Evolutionary conservation across 2,888 invertebrate genomes (phyloP).

Genomic region (Tenthredo scrophulariae): DNA sequence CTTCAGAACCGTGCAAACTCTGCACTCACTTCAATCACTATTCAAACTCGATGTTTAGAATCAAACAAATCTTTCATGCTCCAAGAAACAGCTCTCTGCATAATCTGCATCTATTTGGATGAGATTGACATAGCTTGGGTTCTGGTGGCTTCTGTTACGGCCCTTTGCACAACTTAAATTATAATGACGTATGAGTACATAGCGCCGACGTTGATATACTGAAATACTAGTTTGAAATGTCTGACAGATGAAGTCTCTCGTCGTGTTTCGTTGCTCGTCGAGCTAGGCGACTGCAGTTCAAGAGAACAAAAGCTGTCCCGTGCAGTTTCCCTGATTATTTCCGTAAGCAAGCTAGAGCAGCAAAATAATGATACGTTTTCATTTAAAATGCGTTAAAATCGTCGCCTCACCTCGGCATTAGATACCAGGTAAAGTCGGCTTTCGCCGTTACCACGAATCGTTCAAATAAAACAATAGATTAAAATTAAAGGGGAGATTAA

Average conservation of each 20-base stretch:
- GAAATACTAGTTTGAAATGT: neutral
- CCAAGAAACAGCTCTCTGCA: neutral
- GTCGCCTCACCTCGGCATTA: neutral
- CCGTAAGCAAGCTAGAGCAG: slow-evolving; percentile 9
- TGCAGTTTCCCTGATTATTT: slow-evolving; percentile 48
- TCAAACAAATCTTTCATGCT: neutral
- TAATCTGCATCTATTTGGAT: slow-evolving; percentile 1
- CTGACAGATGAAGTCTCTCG: slow-evolving; percentile 8
- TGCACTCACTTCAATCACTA: slow-evolving; percentile 8
- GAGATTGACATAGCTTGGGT: neutral
- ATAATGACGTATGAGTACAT: neutral
- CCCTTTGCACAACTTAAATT: neutral
- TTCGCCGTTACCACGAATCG: neutral
- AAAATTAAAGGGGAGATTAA: neutral
- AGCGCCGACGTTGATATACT: neutral
- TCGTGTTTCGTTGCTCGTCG: slow-evolving; percentile 34
- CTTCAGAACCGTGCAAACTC: neutral
- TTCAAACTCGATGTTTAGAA: slow-evolving; percentile 5
- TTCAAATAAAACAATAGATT: neutral
- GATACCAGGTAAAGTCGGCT: neutral
- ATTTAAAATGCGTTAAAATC: slow-evolving; percentile 27
- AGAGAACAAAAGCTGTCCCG: slow-evolving; percentile 40
- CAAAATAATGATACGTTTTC: slow-evolving; percentile 43
- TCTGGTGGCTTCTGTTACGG: neutral
- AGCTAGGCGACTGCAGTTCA: neutral